These are phyloP conservation scores for Rattus rattus DNA, from an alignment of 2,113 vertebrate genomes.

Conservation along the genomic window DNA sequence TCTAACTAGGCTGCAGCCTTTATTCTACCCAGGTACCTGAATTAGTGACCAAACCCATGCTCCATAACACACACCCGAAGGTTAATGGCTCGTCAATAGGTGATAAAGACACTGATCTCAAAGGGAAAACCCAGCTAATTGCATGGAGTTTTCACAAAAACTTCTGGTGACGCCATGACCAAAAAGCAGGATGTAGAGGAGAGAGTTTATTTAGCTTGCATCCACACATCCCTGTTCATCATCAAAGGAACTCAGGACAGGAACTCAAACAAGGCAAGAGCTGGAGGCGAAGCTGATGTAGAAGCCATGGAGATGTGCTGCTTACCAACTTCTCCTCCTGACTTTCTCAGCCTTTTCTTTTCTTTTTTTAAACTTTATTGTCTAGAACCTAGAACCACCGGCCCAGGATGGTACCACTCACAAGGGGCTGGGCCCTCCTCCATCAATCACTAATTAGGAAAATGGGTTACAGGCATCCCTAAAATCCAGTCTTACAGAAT, in stretches of 20 bases:
- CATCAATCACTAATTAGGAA: neutral
- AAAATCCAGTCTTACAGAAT: neutral
- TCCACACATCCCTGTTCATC: neutral
- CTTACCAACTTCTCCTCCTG: neutral
- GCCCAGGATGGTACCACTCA: neutral
- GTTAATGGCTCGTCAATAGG: neutral
- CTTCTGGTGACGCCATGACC: too few relatives aligned
- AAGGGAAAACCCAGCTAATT: neutral
- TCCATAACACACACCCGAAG: neutral
- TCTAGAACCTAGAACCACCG: neutral
- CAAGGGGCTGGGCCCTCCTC: neutral
- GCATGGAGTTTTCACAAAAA: neutral
- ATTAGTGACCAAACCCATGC: neutral
- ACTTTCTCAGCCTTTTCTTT: neutral
- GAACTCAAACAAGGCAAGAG: neutral
- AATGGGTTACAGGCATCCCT: neutral
- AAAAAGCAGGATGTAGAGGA: neutral
- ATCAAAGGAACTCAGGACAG: neutral
- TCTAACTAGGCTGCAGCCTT: neutral
- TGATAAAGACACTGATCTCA: neutral
- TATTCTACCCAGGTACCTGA: neutral
- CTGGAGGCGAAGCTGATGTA: neutral
- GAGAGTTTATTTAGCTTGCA: neutral
- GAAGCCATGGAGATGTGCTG: neutral
- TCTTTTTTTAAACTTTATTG: neutral